These are phyloP conservation scores for Anthonomus grandis DNA, from an alignment of 1,140 invertebrate genomes.

Conservation along the genomic window DNA sequence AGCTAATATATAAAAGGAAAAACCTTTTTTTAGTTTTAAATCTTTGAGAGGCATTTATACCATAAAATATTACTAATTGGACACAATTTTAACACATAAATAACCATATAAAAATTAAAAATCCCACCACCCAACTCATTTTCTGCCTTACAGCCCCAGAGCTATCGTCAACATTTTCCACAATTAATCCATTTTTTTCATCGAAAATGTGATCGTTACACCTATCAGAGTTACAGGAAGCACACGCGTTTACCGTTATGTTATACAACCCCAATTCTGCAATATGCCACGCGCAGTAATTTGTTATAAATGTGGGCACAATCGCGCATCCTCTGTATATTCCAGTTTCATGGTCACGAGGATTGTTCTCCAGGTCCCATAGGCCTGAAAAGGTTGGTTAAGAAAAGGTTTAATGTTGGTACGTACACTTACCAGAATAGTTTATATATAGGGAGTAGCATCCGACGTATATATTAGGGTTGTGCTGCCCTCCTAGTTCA, in stretches of 20 bases:
- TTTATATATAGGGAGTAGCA: constrained; percentile 12
- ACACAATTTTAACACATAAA: no score
- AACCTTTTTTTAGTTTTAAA: no score
- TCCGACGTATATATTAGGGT: neutral
- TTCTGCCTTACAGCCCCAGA: no score
- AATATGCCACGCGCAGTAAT: constrained; percentile 12
- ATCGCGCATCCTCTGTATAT: constrained; percentile 14
- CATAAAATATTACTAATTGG: no score
- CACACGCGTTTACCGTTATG: constrained; percentile 1
- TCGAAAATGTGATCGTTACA: constrained; percentile 13
- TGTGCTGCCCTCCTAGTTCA: constrained; percentile 1
- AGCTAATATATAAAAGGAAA: no score
- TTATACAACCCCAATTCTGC: neutral
- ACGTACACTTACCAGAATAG: constrained; percentile 2
- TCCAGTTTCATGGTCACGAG: constrained; percentile 13
- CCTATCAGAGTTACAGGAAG: neutral
- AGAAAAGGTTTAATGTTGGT: neutral
- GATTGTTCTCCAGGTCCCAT: neutral
- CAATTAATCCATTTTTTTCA: neutral
- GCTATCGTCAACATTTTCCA: no score
- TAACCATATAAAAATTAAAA: no score
- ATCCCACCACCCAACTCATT: no score
- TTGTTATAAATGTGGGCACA: neutral
- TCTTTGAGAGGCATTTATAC: no score
- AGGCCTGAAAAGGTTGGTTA: neutral